Base-by-base conservation (phyloP, 1,140 invertebrate genomes). In the Drosophila takahashii region DNA sequence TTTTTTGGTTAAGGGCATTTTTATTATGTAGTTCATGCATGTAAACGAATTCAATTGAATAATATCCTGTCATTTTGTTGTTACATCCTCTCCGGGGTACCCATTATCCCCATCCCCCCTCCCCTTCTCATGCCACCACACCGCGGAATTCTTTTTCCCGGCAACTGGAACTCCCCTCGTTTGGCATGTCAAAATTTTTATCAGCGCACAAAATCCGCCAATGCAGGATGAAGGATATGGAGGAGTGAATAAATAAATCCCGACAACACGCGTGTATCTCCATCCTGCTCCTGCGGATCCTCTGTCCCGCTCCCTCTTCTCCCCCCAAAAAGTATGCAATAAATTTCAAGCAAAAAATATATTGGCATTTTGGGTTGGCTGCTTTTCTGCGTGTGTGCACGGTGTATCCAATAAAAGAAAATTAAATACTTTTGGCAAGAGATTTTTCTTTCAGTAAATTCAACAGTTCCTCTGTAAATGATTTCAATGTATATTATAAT, bases 21-120 rank as follows among this genome's bases (percentile, higher is more conserved):
- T 84, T 80, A 84, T 89, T 74, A 80, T 84, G 85, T 89, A 89
- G 84, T 89, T 89, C 84, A 84, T 73, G 85, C 84, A 80, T 89
- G 84, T 89, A 89, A 89, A 84, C 85, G 84, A 84, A 89, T 89
- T 89, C 84, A 89, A 89, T 89, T 89, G 84, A 90, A 89, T 89
- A 89, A 89, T 89, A 90, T 89, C 84, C 84, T 89, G 84, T 89
- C 85, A 90, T 89, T 89, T 89, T 77, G 84, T 71, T 60, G 81
- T 76, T 56, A 76, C 71, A 61, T 71, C 75, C 74, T 71, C 67
- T 47, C 36, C 42, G 50, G 42, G 51, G 42, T 16, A 57, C 34
- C 67, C 67, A 71, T 71, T 71, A 71, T 70, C 51, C 22, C 18
- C n/a, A n/a, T n/a, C n/a, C 32, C 29, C 42, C 39, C 9, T 26